Base-by-base conservation (phyloP, 2,888 invertebrate species). In the Plagiodera versicolora region DNA sequence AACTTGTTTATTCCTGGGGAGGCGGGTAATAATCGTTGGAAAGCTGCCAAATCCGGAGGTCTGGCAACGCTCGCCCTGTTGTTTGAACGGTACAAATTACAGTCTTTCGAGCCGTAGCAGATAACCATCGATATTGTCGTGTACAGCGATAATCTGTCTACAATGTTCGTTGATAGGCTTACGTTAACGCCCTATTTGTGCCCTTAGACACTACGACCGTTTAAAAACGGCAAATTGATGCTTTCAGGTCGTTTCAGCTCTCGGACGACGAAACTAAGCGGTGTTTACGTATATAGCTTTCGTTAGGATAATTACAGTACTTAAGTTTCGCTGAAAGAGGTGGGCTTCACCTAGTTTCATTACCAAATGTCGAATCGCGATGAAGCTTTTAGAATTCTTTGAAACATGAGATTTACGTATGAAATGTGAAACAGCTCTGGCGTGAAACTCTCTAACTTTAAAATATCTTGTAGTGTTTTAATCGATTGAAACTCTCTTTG, bases 81-180 rank as follows among this genome's bases (percentile, higher is more conserved):
- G n/a, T 10, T 4, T 14, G 14, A 6, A 39, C 6, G 10, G 14
- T 2, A 3, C 39, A 68, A 68, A 68, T 68, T 68, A 68, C 64
- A 68, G 51, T 60, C 65, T 61, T 65, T 65, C 55, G 58, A 58
- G 47, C 58, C 52, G 57, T 58, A 61, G 58, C 63, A 65, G 65
- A 65, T 65, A 63, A 62, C 60, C 52, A 48, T 20, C 55, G 55
- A 60, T 60, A 60, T 60, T 45, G 49, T 50, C 46, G 32, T 32
- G 54, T 60, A 55, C 55, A 50, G 54, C 55, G 60, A 60, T 60
- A 60, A 60, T 60, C 60, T 49, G 49, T n/a, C 39, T 39, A 39
- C 39, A 39, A 39, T 39, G 39, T 39, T 14, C 14, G 39, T 39
- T 10, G 39, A 32, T 32, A 32, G 28, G 32, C 32, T 32, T 6